Evolutionary conservation across 30 jellyfish, hydroid and myxozoan species (phyloP).

Genomic region (Chironex yamaguchii): DNA sequence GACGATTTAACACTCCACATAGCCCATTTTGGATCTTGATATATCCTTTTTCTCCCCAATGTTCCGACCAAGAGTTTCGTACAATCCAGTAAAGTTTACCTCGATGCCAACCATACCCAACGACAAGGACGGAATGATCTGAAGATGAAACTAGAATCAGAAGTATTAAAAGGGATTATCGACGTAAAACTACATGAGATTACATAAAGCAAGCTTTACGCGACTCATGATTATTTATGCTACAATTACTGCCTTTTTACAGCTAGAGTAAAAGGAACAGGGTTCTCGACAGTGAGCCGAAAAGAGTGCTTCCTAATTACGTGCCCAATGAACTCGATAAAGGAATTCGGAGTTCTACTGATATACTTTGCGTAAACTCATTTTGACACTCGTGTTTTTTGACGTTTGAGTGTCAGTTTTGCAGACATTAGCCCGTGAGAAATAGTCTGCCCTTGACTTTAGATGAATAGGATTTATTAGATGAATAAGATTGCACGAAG

Average conservation of each 20-base stretch:
- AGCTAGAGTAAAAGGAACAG: not conserved
- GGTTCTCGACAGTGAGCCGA: not conserved
- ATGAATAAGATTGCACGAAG: not conserved
- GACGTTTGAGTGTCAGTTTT: too few species aligned
- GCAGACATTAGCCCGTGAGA: too few species aligned
- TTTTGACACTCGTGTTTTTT: too few species aligned
- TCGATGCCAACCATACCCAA: constrained; percentile 89
- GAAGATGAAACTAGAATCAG: constrained; percentile 67
- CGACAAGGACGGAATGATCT: constrained; percentile 87
- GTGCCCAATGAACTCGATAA: too few species aligned
- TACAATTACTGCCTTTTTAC: not conserved
- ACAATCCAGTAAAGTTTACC: constrained; percentile 86
- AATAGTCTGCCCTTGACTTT: too few species aligned
- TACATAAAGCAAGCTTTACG: too few species aligned
- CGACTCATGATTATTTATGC: too few species aligned
- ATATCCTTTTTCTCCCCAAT: constrained; percentile 93
- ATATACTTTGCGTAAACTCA: too few species aligned
- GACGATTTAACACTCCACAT: constrained; percentile 70
- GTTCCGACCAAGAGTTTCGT: constrained; percentile 87
- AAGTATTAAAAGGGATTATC: not conserved
- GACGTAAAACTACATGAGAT: too few species aligned
- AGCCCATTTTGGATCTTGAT: constrained; percentile 72
- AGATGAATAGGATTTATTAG: too few species aligned
- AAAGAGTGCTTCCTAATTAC: too few species aligned
- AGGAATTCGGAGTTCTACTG: too few species aligned